Evolutionary conservation across 1,140 invertebrate genomes (phyloP).

Genomic region (Calosoma granatense): DNA sequence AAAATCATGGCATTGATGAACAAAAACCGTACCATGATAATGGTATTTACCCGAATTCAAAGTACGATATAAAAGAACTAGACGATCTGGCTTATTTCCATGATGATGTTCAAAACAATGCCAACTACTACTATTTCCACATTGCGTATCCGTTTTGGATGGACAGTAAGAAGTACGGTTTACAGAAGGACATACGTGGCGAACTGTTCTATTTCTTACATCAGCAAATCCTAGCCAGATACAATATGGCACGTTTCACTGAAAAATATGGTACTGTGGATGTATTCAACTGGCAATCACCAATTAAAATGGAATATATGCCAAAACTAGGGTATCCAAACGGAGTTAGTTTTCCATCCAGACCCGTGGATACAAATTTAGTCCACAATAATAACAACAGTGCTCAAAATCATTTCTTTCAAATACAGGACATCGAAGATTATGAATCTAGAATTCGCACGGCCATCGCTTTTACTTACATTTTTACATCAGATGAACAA

Average conservation of each 20-base stretch:
- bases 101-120: slow-evolving; percentile 60
- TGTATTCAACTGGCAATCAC: slow-evolving; percentile 41
- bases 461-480: slow-evolving; percentile 49
- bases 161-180: slow-evolving; percentile 38
- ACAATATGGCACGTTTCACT: slow-evolving; percentile 56
- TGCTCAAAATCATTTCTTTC: too few relatives aligned
- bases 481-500: slow-evolving; percentile 39
- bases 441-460: slow-evolving; percentile 48
- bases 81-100: slow-evolving; percentile 64
- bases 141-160: slow-evolving; percentile 53
- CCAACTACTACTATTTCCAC: slow-evolving; percentile 54
- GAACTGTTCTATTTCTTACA: slow-evolving; percentile 50
- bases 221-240: slow-evolving; percentile 51
- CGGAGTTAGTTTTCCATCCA: slow-evolving; percentile 50
- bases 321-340: slow-evolving; percentile 53
- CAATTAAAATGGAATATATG: slow-evolving; percentile 50
- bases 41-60: too few relatives aligned
- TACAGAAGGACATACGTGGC: slow-evolving; percentile 45
- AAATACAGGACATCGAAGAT: slow-evolving; percentile 32
- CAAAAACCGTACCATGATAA: slow-evolving; percentile 35
- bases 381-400: too few relatives aligned
- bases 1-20: slow-evolving; percentile 34
- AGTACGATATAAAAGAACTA: too few relatives aligned
- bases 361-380: too few relatives aligned
- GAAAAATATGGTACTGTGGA: slow-evolving; percentile 50